Evolutionary conservation across 1,140 invertebrate species (phyloP).

Genomic region (Rhopalosiphum padi): DNA sequence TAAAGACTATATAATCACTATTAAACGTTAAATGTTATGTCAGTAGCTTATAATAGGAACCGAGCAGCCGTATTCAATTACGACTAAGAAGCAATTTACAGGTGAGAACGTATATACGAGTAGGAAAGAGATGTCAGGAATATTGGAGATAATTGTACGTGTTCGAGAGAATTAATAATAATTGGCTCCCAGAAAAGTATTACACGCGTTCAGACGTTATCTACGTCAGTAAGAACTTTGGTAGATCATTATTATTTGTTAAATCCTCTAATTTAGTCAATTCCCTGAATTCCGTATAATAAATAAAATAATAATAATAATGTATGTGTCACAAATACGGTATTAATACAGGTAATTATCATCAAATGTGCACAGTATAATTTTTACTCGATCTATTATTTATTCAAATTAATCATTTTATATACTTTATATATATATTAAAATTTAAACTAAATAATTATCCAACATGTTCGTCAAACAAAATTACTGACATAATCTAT

Average conservation of each 20-base stretch:
- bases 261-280: background rate
- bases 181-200: background rate
- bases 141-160: constrained; percentile 5
- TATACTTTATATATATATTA: background rate
- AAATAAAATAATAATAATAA: background rate
- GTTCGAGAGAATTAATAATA: background rate
- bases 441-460: background rate
- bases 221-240: background rate
- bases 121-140: background rate
- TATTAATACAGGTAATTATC: background rate
- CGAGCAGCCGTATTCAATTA: background rate
- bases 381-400: background rate
- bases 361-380: background rate
- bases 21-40: background rate
- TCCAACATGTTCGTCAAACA: background rate
- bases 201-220: background rate
- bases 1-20: background rate
- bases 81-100: background rate
- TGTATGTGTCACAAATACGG: background rate
- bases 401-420: background rate
- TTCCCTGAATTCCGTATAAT: background rate
- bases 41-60: background rate
- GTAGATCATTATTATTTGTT: background rate
- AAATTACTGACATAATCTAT: background rate
- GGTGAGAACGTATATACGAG: background rate